A percentile compares a stretch with the other conserved stretches of the same genome.
Evolutionary conservation across 1,140 invertebrate genomes (phyloP).

Genomic region (Listronotus oregonensis): DNA sequence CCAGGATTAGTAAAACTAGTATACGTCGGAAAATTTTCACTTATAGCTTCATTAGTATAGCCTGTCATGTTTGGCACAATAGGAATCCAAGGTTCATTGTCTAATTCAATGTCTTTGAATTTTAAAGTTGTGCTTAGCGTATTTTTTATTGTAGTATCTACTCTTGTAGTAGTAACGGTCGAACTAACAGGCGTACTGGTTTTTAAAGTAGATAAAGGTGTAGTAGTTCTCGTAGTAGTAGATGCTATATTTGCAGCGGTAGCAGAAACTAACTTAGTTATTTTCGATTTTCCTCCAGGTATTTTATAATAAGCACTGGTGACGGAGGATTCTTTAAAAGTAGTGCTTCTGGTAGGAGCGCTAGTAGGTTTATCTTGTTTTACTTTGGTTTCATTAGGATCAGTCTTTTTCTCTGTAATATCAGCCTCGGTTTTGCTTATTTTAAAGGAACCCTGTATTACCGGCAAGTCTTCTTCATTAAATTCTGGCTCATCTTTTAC

Average conservation of each 20-base stretch:
- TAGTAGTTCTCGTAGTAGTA: slow-evolving; percentile 33
- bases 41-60: not conserved
- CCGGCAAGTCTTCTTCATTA: slow-evolving; percentile 60
- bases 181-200: slow-evolving; percentile 48
- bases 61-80: slow-evolving; percentile 53
- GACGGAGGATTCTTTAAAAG: slow-evolving; percentile 52
- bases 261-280: slow-evolving; percentile 48
- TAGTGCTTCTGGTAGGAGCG: slow-evolving; percentile 53
- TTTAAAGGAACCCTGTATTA: slow-evolving; percentile 65
- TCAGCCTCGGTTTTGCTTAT: slow-evolving; percentile 66
- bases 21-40: slow-evolving; percentile 56
- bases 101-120: slow-evolving; percentile 1
- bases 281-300: slow-evolving; percentile 55
- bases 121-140: no score
- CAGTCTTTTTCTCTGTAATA: slow-evolving; percentile 63
- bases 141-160: no score
- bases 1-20: slow-evolving; percentile 70
- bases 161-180: slow-evolving; percentile 47
- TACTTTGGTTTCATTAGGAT: slow-evolving; percentile 46
- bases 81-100: slow-evolving; percentile 57
- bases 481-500: slow-evolving; percentile 57
- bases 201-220: slow-evolving; percentile 48
- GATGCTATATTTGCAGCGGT: slow-evolving; percentile 36
- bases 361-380: slow-evolving; percentile 54
- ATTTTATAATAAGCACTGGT: slow-evolving; percentile 59